phyloP scores from a whole-genome alignment of 2,888 invertebrate species.

The Luperina nickerlii region DNA sequence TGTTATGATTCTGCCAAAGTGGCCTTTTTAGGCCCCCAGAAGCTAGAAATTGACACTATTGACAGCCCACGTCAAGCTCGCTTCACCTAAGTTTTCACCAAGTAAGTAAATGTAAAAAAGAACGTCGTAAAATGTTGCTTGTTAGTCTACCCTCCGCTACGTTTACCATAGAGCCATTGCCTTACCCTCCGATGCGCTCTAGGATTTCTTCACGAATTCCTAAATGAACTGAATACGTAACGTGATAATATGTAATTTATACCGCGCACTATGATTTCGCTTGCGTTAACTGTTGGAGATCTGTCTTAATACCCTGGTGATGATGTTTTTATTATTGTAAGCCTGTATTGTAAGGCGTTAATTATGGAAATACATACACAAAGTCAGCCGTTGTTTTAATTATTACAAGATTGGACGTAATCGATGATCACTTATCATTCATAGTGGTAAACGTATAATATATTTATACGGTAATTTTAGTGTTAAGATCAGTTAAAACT shows the following conservation, averaged over 20 bases:
- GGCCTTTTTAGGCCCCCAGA: neutral
- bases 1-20: too few relatives aligned
- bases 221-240: slow-evolving; percentile 45
- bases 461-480: neutral
- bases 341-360: slow-evolving; percentile 4
- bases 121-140: neutral
- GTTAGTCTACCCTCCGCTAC: neutral
- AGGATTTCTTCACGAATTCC: slow-evolving; percentile 43
- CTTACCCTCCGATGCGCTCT: slow-evolving; percentile 34
- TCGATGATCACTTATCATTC: neutral
- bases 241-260: slow-evolving; percentile 36
- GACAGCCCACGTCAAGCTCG: too few relatives aligned
- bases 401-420: neutral
- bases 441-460: neutral
- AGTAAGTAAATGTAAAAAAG: too few relatives aligned
- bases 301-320: slow-evolving; percentile 39
- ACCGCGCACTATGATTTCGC: slow-evolving; percentile 43
- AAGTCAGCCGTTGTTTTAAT: neutral
- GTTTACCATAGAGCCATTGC: neutral
- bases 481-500: neutral
- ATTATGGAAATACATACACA: slow-evolving; percentile 17
- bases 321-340: slow-evolving; percentile 51
- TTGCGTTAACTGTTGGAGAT: slow-evolving; percentile 47
- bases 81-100: too few relatives aligned
- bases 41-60: too few relatives aligned